A percentile compares a stretch with the other conserved stretches of the same genome.
These are phyloP conservation scores for Rhopalosiphum maidis DNA, from an alignment of 1,140 invertebrate genomes.

Conservation along the genomic window DNA sequence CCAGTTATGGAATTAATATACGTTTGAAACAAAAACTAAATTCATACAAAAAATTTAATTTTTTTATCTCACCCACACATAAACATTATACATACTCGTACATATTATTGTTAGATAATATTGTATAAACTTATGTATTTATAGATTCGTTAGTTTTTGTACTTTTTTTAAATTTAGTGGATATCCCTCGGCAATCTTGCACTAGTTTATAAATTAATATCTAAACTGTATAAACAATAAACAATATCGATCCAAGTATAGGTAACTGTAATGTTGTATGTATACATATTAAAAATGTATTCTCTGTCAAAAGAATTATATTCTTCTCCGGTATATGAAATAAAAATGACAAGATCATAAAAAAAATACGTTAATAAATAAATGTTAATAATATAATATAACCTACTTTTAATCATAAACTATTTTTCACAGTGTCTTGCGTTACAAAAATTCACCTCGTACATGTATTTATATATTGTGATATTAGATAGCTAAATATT, in stretches of 20 bases:
- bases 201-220: neutral
- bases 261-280: neutral
- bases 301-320: neutral
- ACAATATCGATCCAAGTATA: neutral
- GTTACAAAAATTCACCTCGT: neutral
- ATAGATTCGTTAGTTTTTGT: neutral
- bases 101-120: too few species aligned
- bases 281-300: neutral
- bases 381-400: neutral
- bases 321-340: neutral
- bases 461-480: slow-evolving; percentile 38
- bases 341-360: neutral
- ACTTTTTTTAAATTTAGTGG: neutral
- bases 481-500: slow-evolving; percentile 37
- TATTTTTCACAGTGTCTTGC: slow-evolving; percentile 4
- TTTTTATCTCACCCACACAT: neutral
- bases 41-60: neutral
- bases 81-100: too few species aligned
- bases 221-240: neutral
- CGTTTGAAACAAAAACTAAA: too few species aligned
- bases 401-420: neutral
- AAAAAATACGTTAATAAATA: neutral
- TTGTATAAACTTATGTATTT: too few species aligned
- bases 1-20: too few species aligned
- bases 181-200: neutral